phyloP scores from a whole-genome alignment of 2,113 vertebrate species.

The Odocoileus hemionus region DNA sequence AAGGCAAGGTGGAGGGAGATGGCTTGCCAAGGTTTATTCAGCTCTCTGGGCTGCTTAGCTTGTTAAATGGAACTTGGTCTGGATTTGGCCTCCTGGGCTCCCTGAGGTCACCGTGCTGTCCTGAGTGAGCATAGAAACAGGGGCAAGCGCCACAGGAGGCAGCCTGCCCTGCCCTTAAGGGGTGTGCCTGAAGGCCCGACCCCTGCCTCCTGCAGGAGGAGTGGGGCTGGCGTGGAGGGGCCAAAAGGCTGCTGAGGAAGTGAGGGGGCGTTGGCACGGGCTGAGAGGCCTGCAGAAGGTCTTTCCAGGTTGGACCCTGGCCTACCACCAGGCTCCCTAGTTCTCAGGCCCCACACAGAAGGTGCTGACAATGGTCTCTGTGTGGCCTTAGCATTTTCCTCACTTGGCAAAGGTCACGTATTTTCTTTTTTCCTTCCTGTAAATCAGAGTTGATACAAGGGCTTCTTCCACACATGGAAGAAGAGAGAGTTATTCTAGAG shows the following conservation, averaged over 20 bases:
- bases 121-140: neutral
- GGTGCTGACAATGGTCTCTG: neutral
- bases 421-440: neutral
- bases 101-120: neutral
- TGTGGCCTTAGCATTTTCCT: neutral
- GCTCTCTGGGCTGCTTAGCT: no score
- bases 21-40: neutral
- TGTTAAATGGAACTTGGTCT: neutral
- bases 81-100: neutral
- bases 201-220: neutral
- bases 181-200: neutral
- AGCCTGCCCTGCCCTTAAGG: neutral
- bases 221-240: neutral
- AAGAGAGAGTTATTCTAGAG: neutral
- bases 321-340: neutral
- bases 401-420: neutral
- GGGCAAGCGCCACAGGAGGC: neutral
- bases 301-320: neutral
- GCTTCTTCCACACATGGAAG: neutral
- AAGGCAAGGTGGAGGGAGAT: neutral
- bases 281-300: conserved; percentile 17
- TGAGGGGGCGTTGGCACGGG: neutral
- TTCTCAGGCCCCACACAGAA: neutral
- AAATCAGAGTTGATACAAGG: neutral
- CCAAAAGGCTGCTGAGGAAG: neutral